Evolutionary conservation across 2,113 vertebrate genomes (phyloP), one percentile per base, ranked within the genome.

Genomic region (Globicephala melas): DNA sequence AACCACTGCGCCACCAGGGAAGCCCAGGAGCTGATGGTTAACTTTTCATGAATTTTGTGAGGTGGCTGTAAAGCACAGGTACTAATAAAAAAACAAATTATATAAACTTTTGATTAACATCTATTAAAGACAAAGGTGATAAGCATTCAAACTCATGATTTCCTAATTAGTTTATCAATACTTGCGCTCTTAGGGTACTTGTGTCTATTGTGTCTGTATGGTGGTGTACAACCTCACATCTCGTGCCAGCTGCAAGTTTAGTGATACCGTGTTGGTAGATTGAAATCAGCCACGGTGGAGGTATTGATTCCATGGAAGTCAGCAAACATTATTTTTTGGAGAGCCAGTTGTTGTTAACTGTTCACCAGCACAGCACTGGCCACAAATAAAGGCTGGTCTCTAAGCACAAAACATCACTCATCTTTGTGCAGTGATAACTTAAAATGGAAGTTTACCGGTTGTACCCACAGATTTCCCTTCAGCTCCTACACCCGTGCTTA

Each of bases 241-340:
- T 70, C 18, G 36, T 74, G 26, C 33, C 33, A 50, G 65, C 4
- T 88, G 21, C 2, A 7, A 0, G 0, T 18, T 25, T 18, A 71
- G 31, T 38, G n/a, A 47, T 58, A 1, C 38, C 18, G 4, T 31
- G 0, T n/a, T n/a, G 9, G 9, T 28, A 23, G 18, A 58, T 28
- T 41, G 71, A 41, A 55, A 26, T 20, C 73, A 89, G 50, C 58
- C 23, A 1, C 18, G 33, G 25, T 4, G 31, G 21, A 17, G 55
- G 10, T 31, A 15, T 26, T 79, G 91, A 5, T 21, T 90, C 26
- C 7, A 20, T 33, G 60, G 26, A 79, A 91, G 33, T 79, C 68
- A n/a, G 23, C 38, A 38, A 28, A 13, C 0, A 1, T 9, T 80
- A 0, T 80, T 65, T 81, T 62, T 33, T 62, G 44, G 44, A 89